Evolutionary conservation across 1,140 invertebrate species (phyloP).

Genomic region (Nasonia longicornis): DNA sequence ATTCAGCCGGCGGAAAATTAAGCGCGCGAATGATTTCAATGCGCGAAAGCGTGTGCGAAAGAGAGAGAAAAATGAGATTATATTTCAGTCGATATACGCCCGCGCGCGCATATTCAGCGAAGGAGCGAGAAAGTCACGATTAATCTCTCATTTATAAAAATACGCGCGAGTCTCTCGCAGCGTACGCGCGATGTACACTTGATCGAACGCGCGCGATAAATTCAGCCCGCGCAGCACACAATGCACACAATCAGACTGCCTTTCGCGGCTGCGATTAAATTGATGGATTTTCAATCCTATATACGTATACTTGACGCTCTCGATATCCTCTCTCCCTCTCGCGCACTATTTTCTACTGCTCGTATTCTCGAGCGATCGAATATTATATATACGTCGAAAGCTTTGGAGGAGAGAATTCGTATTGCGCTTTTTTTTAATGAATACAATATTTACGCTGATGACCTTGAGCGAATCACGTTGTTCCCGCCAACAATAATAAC

Average conservation of each 20-base stretch:
- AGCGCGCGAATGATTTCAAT: slow-evolving; percentile 9
- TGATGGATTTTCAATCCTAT: slow-evolving; percentile 39
- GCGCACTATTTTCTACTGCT: no score
- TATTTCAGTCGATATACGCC: not conserved
- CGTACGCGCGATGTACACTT: not conserved
- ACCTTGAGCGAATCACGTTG: no score
- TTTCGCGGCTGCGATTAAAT: slow-evolving; percentile 11
- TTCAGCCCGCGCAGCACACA: not conserved
- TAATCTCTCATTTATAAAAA: slow-evolving; percentile 38
- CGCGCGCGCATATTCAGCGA: not conserved
- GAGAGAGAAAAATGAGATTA: not conserved
- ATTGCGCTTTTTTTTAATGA: no score
- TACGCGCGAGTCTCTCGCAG: not conserved
- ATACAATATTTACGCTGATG: no score
- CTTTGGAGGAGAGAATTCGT: no score
- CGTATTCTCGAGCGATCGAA: no score
- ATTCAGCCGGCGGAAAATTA: slow-evolving; percentile 2
- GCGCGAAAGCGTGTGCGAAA: not conserved
- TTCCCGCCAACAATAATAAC: no score
- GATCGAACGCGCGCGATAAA: slow-evolving; percentile 23
- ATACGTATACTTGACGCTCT: not conserved
- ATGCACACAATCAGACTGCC: not conserved
- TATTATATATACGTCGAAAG: no score
- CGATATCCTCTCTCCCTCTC: not conserved
- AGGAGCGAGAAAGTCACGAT: not conserved